These are phyloP conservation scores for Eulemur mongoz DNA, from an alignment of 2,797 vertebrate genomes.

Conservation along the genomic window DNA sequence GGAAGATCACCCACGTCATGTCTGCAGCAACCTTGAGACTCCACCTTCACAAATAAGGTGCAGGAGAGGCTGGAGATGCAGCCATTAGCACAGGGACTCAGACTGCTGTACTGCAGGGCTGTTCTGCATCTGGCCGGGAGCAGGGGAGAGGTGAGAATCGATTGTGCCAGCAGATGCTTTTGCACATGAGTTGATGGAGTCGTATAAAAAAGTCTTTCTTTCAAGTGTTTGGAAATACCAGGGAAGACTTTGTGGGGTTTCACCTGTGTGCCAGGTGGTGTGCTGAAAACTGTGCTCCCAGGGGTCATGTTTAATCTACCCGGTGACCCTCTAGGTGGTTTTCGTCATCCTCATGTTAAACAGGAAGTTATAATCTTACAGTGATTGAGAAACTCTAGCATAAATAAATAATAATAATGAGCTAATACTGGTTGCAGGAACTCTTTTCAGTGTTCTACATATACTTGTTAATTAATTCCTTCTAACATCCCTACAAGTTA, in stretches of 20 bases:
- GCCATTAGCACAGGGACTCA: not conserved
- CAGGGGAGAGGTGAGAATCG: not conserved
- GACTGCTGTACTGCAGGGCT: not conserved
- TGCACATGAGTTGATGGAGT: not conserved
- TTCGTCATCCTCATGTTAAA: not conserved
- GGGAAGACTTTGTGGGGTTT: not conserved
- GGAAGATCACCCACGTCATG: not conserved
- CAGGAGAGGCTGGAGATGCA: not conserved
- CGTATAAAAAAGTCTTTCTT: not conserved
- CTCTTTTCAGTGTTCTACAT: not conserved
- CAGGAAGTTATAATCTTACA: not conserved
- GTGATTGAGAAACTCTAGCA: not conserved
- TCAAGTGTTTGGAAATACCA: not conserved
- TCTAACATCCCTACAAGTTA: not conserved
- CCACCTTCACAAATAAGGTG: not conserved
- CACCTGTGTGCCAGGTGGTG: not conserved
- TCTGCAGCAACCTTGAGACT: not conserved
- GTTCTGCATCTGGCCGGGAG: not conserved
- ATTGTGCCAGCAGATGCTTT: not conserved
- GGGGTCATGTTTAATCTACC: not conserved
- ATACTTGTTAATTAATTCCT: not conserved
- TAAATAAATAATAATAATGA: conserved; percentile 5
- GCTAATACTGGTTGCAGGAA: not conserved
- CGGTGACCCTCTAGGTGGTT: not conserved
- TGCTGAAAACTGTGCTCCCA: not conserved